phyloP scores from a whole-genome alignment of 2,797 vertebrate species.

The Bucorvus abyssinicus region DNA sequence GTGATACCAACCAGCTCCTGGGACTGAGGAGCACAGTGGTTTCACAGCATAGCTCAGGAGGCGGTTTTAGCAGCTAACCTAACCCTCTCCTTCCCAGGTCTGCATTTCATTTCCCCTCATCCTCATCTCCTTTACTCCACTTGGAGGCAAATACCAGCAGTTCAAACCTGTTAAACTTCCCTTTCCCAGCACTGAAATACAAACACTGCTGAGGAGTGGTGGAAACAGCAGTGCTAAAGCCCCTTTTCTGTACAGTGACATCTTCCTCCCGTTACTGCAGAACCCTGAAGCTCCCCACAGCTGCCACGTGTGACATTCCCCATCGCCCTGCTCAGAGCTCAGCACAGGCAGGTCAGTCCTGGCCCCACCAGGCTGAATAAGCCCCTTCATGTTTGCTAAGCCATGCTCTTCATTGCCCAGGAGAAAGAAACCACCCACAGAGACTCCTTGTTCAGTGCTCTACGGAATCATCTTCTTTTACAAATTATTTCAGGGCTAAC shows the following conservation, averaged over 20 bases:
- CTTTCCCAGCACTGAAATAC: neutral
- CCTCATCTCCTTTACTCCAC: neutral
- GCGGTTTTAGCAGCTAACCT: neutral
- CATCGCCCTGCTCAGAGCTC: neutral
- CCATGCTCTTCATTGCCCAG: neutral
- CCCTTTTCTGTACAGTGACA: fast-evolving
- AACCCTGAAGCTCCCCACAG: neutral
- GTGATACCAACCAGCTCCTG: neutral
- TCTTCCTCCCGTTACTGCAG: neutral
- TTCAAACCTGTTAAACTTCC: neutral
- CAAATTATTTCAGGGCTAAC: neutral
- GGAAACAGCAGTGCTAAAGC: neutral
- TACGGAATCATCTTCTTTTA: neutral
- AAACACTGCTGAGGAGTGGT: neutral
- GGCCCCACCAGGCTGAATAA: neutral
- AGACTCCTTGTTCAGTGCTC: neutral
- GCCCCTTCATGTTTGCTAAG: neutral
- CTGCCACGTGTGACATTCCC: neutral
- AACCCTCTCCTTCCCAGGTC: neutral
- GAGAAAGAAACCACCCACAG: neutral
- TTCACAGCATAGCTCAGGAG: neutral
- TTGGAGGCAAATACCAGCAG: neutral
- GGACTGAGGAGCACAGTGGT: neutral
- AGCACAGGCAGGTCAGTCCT: neutral
- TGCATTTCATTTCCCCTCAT: neutral